These are phyloP conservation scores for Aspidiotus rigidus DNA, from an alignment of 2,888 invertebrate species.

Conservation along the genomic window DNA sequence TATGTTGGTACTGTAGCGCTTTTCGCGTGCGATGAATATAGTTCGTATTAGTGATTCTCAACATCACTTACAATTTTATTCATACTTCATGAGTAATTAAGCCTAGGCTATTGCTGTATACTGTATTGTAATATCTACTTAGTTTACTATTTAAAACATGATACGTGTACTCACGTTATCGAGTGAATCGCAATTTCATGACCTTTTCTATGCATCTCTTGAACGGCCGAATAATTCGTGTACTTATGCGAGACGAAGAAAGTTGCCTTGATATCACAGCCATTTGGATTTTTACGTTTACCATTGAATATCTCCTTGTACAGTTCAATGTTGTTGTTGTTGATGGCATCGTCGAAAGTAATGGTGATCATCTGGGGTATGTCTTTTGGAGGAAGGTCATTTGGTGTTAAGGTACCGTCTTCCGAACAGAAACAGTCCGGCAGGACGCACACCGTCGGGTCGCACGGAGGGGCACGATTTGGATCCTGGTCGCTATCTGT, in stretches of 20 bases:
- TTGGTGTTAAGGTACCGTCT: conserved; percentile 78
- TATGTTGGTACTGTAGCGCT: no score
- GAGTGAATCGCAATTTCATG: conserved; percentile 91
- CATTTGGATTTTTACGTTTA: conserved; percentile 82
- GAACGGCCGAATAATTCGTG: conserved; percentile 85
- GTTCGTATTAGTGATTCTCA: no score
- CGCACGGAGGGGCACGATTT: conserved; percentile 83
- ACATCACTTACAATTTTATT: no score
- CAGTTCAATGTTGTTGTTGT: conserved; percentile 87
- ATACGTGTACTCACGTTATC: conserved; percentile 63
- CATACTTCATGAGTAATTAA: no score
- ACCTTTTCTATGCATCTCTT: conserved; percentile 81
- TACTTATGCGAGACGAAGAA: conserved; percentile 90
- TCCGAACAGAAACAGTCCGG: conserved; percentile 93
- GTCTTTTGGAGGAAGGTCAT: conserved; percentile 70
- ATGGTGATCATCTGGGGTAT: conserved; percentile 91
- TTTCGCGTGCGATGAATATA: no score
- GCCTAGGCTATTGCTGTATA: no score
- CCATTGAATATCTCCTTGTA: conserved; percentile 87
- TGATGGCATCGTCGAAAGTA: conserved; percentile 89
- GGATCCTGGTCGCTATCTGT: conserved; percentile 87
- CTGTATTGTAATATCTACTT: no score
- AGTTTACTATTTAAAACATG: no score
- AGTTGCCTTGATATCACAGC: conserved; percentile 84
- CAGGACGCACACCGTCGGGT: conserved; percentile 71